phyloP scores from a whole-genome alignment of 2,797 vertebrate species.

The Eutrigla gurnardus region DNA sequence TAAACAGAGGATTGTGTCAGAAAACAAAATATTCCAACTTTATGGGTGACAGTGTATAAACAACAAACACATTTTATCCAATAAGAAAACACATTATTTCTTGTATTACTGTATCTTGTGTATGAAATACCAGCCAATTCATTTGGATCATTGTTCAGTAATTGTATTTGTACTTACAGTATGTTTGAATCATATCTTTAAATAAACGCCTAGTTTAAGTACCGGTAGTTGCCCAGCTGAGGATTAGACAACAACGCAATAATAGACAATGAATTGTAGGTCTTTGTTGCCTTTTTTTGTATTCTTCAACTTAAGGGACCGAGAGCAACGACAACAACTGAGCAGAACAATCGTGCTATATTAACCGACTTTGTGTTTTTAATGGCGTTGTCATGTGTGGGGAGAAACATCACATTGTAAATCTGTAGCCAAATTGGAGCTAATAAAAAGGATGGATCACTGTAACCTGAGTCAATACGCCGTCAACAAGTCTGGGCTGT shows the following conservation, averaged over 20 bases:
- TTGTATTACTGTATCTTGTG: too few relatives aligned
- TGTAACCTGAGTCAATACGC: slow-evolving; percentile 60
- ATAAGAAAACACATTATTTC: too few relatives aligned
- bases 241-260: not conserved
- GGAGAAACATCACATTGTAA: slow-evolving; percentile 43
- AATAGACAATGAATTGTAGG: not conserved
- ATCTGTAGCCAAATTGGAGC: slow-evolving; percentile 51
- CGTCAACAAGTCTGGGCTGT: slow-evolving; percentile 71
- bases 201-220: too few relatives aligned
- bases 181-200: too few relatives aligned
- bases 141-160: too few relatives aligned
- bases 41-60: too few relatives aligned
- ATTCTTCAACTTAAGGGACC: not conserved
- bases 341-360: not conserved
- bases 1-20: too few relatives aligned
- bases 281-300: too few relatives aligned
- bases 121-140: too few relatives aligned
- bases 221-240: not conserved
- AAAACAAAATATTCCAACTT: too few relatives aligned
- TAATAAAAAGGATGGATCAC: slow-evolving; percentile 71
- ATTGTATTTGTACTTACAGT: too few relatives aligned
- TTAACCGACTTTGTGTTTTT: slow-evolving; percentile 44
- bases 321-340: slow-evolving; percentile 8
- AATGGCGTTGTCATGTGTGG: slow-evolving; percentile 45
- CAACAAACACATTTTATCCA: too few relatives aligned